Conservation (phyloP, 2,113 vertebrate genomes). For the Narcine bancroftii region DNA sequence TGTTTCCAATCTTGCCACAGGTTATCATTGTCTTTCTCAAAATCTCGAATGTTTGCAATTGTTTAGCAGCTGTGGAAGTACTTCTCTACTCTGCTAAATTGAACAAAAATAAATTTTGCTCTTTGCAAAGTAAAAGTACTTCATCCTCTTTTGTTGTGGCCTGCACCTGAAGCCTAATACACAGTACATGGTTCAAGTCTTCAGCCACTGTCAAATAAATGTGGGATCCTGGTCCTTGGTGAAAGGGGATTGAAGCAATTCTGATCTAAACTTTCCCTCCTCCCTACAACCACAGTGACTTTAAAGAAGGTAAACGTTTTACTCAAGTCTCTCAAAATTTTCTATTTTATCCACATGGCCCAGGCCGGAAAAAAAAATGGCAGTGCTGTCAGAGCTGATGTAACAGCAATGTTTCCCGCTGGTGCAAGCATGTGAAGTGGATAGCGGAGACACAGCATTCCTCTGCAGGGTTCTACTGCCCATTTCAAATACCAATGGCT, state of each 20-base stretch:
- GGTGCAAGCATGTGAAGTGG: no score
- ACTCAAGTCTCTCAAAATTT: not conserved
- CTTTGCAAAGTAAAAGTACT: not conserved
- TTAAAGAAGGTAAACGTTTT: not conserved
- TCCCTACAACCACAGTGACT: not conserved
- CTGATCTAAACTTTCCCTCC: not conserved
- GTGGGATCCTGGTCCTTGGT: not conserved
- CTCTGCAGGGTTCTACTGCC: no score
- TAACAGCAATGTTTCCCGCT: no score
- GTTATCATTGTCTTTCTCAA: not conserved
- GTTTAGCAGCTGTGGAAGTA: not conserved
- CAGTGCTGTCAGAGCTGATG: no score
- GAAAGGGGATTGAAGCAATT: no score
- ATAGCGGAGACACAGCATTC: no score
- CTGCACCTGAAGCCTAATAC: not conserved
- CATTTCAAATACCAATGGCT: no score
- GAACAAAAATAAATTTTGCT: not conserved
- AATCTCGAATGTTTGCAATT: not conserved
- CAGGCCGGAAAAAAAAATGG: no score
- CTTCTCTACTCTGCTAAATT: not conserved
- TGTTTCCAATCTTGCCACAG: not conserved
- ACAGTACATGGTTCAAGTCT: not conserved
- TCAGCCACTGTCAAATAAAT: not conserved
- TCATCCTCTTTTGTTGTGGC: not conserved
- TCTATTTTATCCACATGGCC: not conserved